Evolutionary conservation across 2,113 vertebrate species (phyloP).

Genomic region (Talpa occidentalis): DNA sequence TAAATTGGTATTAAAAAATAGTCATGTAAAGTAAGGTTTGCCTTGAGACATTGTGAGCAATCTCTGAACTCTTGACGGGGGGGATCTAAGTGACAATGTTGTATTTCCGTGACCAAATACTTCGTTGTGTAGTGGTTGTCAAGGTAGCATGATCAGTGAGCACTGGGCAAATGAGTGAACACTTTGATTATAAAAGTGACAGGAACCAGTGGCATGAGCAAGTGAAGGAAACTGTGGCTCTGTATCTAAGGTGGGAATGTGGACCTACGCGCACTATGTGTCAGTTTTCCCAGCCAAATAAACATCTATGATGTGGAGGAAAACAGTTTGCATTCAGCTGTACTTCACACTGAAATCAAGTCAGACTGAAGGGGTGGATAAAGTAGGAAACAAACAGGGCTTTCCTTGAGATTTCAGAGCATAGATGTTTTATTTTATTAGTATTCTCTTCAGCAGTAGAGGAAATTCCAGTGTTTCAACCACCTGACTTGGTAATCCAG

Average conservation of each 20-base stretch:
- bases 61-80: background rate
- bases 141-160: background rate
- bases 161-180: too few species aligned
- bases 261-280: background rate
- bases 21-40: background rate
- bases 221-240: background rate
- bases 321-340: background rate
- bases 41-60: background rate
- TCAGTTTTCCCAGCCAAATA: background rate
- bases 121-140: background rate
- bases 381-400: background rate
- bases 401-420: background rate
- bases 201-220: background rate
- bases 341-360: background rate
- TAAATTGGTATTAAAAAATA: too few species aligned
- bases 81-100: background rate
- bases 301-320: background rate
- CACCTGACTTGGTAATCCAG: background rate
- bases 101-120: background rate
- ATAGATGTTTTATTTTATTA: conserved; percentile 46
- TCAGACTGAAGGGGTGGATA: background rate
- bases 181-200: background rate
- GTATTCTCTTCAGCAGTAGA: background rate
- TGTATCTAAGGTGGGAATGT: background rate
- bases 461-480: background rate